Evolutionary conservation across 2,797 vertebrate genomes (phyloP), one percentile per base, ranked within the genome.

Genomic region (Siniperca scherzeri): DNA sequence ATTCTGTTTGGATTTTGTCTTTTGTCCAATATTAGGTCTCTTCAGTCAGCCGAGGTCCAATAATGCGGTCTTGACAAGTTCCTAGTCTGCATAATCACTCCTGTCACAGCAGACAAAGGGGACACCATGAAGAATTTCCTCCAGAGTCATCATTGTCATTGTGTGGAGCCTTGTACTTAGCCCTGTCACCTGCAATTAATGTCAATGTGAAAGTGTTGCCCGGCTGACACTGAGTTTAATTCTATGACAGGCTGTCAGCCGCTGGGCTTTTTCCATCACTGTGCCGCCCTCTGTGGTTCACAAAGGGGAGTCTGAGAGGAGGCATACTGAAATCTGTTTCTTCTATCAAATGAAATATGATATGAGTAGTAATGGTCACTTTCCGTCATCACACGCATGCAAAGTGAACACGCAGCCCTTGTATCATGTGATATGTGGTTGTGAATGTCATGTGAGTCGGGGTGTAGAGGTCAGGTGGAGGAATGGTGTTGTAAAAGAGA

Each of bases 111-210:
- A 77, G 83, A 83, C 62, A 61, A 84, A 85, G 85, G 55, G 66
- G 81, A 83, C 76, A 84, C 77, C 84, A 57, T 93, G 90, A 93
- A 91, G 85, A 94, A 94, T 91, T 93, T 94, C 87, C 87, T 91
- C 89, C 38, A 48, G 85, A 93, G 91, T 94, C 90, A 87, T 91
- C 86, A 71, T 92, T 94, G 91, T 84, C 86, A 87, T 85, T 81
- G 90, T 87, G 90, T 88, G 86, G 85, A 91, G 88, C 87, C 88
- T 92, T 72, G 86, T 91, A 90, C 89, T 95, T 95, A 94, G 89
- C 89, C 92, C 87, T 94, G 94, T 94, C 95, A 94, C 91, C 94
- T 94, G 88, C 88, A 93, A 95, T 95, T 94, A 94, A 76, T 85
- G 86, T 96, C 94, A 94, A 48, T 62, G 75, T 55, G 83, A 87